Evolutionary conservation across 1,140 invertebrate species (phyloP).

Genomic region (Periplaneta americana): DNA sequence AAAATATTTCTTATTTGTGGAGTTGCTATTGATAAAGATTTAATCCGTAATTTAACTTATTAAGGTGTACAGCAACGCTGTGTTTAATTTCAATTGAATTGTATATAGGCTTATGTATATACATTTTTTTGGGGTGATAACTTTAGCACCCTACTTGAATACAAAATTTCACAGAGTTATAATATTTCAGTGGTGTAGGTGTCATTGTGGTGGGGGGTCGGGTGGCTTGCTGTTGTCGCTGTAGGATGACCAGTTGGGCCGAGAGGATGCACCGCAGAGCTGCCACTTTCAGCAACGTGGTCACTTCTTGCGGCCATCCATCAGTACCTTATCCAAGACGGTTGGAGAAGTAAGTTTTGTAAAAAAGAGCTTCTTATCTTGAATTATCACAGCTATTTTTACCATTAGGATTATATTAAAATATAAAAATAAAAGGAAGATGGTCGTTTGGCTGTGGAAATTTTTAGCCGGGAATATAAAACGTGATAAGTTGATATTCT

Average conservation of each 20-base stretch:
- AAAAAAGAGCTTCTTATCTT: not conserved
- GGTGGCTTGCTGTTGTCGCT: slow-evolving; percentile 2
- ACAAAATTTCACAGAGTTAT: not conserved
- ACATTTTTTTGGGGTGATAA: not conserved
- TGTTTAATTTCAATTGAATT: not conserved
- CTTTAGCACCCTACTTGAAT: not conserved
- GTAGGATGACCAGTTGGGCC: slow-evolving; percentile 81
- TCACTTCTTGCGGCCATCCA: slow-evolving; percentile 80
- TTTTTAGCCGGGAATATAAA: no score
- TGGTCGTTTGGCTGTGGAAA: no score
- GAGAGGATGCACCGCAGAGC: slow-evolving; percentile 83
- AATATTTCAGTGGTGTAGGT: not conserved
- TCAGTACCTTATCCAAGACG: slow-evolving; percentile 68
- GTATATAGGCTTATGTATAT: not conserved
- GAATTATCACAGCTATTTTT: not conserved
- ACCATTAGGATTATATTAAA: no score
- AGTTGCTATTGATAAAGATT: no score
- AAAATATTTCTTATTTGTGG: no score
- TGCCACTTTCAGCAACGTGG: slow-evolving; percentile 81
- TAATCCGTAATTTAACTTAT: not conserved
- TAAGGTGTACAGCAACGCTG: not conserved
- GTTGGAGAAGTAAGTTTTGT: slow-evolving; percentile 64
- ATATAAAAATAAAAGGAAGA: no score
- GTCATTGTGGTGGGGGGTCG: slow-evolving; percentile 5
- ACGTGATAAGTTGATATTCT: no score